A percentile compares a stretch with the other conserved stretches of the same genome.
These are phyloP conservation scores for Panagrolaimus sp. DNA, from an alignment of 1,140 invertebrate species.

Conservation along the genomic window DNA sequence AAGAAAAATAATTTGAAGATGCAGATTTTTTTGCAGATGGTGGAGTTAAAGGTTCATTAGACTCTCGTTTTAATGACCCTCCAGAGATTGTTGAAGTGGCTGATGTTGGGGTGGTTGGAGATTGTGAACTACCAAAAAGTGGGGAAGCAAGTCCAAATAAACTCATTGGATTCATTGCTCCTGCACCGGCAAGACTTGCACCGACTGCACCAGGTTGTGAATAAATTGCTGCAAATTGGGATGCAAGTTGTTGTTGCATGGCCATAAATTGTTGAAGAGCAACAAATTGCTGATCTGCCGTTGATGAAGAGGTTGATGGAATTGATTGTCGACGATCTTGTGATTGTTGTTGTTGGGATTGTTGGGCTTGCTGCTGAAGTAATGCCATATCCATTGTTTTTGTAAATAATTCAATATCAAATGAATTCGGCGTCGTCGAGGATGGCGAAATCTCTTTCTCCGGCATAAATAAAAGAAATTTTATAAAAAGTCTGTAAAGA, in stretches of 20 bases:
- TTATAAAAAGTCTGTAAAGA: background rate
- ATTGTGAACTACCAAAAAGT: too few relatives aligned
- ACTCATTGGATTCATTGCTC: background rate
- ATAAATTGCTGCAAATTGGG: background rate
- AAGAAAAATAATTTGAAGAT: background rate
- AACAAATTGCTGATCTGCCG: background rate
- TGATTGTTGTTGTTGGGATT: too few relatives aligned
- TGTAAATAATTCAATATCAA: background rate
- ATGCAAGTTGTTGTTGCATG: slow-evolving; percentile 11
- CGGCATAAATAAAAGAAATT: background rate
- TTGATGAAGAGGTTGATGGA: background rate
- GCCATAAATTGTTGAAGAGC: background rate
- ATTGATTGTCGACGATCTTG: background rate
- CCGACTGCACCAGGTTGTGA: background rate
- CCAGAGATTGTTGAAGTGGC: background rate
- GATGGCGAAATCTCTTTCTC: background rate
- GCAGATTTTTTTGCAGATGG: background rate
- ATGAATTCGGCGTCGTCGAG: background rate
- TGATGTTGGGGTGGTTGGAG: too few relatives aligned
- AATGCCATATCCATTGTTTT: slow-evolving; percentile 11
- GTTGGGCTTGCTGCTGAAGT: background rate
- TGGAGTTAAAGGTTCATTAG: background rate
- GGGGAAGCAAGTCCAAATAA: background rate
- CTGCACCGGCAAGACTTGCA: background rate
- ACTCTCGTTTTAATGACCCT: background rate